Evolutionary conservation across 2,888 invertebrate genomes (phyloP).

Genomic region (Synanthedon andrenaeformis): DNA sequence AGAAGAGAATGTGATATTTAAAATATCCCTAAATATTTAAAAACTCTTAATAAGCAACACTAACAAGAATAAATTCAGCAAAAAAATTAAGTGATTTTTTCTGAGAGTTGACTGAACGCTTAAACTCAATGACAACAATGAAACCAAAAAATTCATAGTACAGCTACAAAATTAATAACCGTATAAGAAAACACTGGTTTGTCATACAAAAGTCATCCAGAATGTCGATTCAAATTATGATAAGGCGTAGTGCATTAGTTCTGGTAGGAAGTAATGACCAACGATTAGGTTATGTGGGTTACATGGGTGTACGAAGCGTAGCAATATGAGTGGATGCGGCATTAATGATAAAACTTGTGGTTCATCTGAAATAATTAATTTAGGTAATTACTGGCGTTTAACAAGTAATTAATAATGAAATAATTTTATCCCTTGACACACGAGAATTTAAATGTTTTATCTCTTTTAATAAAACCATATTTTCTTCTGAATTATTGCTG

Average conservation of each 20-base stretch:
- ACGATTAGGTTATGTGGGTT: slow-evolving; percentile 44
- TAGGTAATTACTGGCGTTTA: too few relatives aligned
- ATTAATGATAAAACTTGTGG: slow-evolving; percentile 4
- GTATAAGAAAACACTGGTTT: slow-evolving; percentile 64
- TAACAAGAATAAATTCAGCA: too few relatives aligned
- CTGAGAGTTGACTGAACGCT: slow-evolving; percentile 31
- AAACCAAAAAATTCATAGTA: slow-evolving; percentile 30
- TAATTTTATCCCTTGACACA: too few relatives aligned
- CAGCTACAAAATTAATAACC: slow-evolving; percentile 63
- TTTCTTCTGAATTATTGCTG: too few relatives aligned
- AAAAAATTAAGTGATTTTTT: too few relatives aligned
- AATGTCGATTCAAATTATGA: slow-evolving; percentile 68
- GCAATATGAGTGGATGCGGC: slow-evolving; percentile 25
- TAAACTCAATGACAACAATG: slow-evolving; percentile 24
- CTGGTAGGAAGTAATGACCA: slow-evolving; percentile 61
- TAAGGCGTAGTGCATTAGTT: slow-evolving; percentile 63
- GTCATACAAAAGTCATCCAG: slow-evolving; percentile 63
- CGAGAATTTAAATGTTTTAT: too few relatives aligned
- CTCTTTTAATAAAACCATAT: too few relatives aligned
- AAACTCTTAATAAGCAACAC: too few relatives aligned
- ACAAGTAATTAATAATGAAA: too few relatives aligned
- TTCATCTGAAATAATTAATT: too few relatives aligned
- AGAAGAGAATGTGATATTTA: too few relatives aligned
- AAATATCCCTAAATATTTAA: too few relatives aligned
- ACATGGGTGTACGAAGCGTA: slow-evolving; percentile 11